Evolutionary conservation across 2,888 invertebrate genomes (phyloP).

Genomic region (Electrophaes corylata): DNA sequence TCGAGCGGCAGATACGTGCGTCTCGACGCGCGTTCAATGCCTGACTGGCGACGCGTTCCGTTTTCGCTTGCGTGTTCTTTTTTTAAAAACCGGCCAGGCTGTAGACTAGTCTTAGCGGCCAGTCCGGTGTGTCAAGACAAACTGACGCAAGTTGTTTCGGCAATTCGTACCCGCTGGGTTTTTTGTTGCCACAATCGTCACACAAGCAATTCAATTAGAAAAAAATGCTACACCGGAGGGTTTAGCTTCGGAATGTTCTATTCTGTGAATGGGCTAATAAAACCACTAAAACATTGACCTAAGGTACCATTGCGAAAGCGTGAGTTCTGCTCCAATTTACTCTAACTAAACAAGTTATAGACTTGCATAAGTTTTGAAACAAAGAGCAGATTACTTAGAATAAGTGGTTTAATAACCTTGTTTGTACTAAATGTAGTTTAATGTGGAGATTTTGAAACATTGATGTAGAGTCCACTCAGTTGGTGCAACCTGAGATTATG

Average conservation of each 20-base stretch:
- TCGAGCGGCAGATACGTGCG: conserved; percentile 55
- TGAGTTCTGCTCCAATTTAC: conserved; percentile 13
- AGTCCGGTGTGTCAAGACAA: conserved; percentile 65
- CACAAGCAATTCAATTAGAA: conserved; percentile 30
- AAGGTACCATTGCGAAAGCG: conserved; percentile 15
- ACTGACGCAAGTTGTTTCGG: conserved; percentile 79
- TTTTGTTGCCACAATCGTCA: conserved; percentile 63
- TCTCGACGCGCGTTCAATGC: conserved; percentile 61
- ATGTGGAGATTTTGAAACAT: conserved; percentile 16
- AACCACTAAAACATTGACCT: conserved; percentile 9
- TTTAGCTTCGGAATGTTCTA: conserved; percentile 1
- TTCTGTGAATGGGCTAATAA: conserved; percentile 1
- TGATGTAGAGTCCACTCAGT: conserved; percentile 1
- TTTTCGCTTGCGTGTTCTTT: conserved; percentile 54
- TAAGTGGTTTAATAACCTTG: conserved; percentile 15
- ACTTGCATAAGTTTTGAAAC: conserved; percentile 21
- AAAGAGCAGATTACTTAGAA: conserved; percentile 17
- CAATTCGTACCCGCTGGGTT: conserved; percentile 59
- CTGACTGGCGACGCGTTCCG: conserved; percentile 47
- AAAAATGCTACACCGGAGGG: conserved; percentile 12
- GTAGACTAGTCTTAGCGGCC: conserved; percentile 50
- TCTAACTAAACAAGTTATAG: conserved; percentile 9
- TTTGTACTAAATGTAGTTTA: conserved; percentile 7
- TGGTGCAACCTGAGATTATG: conserved; percentile 1
- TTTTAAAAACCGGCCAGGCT: conserved; percentile 53